These are phyloP conservation scores for Pseudochirops corinnae DNA, from an alignment of 2,797 vertebrate species.

Conservation along the genomic window DNA sequence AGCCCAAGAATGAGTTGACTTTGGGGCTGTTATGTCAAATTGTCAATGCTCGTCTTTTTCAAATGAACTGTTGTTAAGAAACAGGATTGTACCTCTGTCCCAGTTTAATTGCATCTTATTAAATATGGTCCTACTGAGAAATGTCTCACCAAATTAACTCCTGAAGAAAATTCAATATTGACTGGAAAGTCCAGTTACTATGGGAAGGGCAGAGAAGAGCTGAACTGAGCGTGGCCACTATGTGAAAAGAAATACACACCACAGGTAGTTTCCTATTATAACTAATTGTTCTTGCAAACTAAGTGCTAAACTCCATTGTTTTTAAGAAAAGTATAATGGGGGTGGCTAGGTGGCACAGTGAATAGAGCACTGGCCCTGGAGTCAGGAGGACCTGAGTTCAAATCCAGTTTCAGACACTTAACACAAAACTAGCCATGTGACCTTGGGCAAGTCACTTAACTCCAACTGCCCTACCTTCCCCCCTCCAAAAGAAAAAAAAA, in stretches of 20 bases:
- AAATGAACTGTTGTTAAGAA: background rate
- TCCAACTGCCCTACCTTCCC: too few species aligned
- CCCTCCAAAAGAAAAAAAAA: background rate
- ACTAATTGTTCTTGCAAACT: background rate
- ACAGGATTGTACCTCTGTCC: too few species aligned
- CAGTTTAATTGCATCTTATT: background rate
- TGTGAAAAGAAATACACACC: background rate
- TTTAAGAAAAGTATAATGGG: too few species aligned
- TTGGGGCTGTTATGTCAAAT: background rate
- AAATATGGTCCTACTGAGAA: background rate
- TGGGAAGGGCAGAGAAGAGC: background rate
- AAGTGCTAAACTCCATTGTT: background rate
- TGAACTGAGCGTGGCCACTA: background rate
- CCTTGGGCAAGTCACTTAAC: too few species aligned
- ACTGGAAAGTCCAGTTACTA: background rate
- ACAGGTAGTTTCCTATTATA: background rate
- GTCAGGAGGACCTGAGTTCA: too few species aligned
- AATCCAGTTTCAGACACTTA: too few species aligned
- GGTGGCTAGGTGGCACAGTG: too few species aligned
- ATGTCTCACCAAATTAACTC: background rate
- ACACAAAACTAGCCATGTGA: too few species aligned
- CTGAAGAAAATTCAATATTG: background rate
- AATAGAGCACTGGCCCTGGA: too few species aligned
- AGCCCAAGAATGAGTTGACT: background rate
- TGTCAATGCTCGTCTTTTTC: background rate